These are phyloP conservation scores for Euphysa ruthae DNA, from an alignment of 30 jellyfish, hydroid and myxozoan species.

Conservation along the genomic window DNA sequence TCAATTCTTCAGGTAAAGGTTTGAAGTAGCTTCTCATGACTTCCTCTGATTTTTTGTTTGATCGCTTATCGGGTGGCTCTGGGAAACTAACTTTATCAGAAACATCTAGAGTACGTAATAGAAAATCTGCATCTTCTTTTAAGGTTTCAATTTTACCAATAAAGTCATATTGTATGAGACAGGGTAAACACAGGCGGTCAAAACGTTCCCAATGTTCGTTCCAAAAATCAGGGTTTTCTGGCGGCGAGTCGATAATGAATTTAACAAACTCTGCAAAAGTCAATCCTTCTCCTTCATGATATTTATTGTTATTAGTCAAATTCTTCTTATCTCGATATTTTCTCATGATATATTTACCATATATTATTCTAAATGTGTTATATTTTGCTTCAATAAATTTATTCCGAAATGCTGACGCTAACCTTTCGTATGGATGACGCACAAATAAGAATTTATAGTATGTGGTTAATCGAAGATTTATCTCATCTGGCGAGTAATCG, in stretches of 20 bases:
- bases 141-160: slow-evolving; percentile 88
- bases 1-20: slow-evolving; percentile 35
- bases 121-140: slow-evolving; percentile 72
- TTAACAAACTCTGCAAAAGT: slow-evolving; percentile 77
- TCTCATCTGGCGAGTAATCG: slow-evolving; percentile 89
- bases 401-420: slow-evolving; percentile 83
- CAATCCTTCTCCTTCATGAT: slow-evolving; percentile 49
- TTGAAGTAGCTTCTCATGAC: slow-evolving; percentile 48
- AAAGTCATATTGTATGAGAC: slow-evolving; percentile 81
- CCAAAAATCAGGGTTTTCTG: slow-evolving; percentile 67
- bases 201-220: slow-evolving; percentile 92
- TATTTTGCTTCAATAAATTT: slow-evolving; percentile 53
- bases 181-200: slow-evolving; percentile 87
- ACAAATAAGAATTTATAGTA: slow-evolving; percentile 86
- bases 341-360: slow-evolving; percentile 60
- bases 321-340: slow-evolving; percentile 48
- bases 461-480: slow-evolving; percentile 73
- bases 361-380: slow-evolving; percentile 41
- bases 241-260: slow-evolving; percentile 85
- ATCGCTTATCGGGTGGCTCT: slow-evolving; percentile 27
- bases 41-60: slow-evolving; percentile 53
- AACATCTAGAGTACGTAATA: slow-evolving; percentile 67
- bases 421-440: slow-evolving; percentile 84
- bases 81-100: slow-evolving; percentile 67
- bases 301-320: background rate